Conservation (phyloP, 2,888 invertebrate species). For the Phania funesta region DNA sequence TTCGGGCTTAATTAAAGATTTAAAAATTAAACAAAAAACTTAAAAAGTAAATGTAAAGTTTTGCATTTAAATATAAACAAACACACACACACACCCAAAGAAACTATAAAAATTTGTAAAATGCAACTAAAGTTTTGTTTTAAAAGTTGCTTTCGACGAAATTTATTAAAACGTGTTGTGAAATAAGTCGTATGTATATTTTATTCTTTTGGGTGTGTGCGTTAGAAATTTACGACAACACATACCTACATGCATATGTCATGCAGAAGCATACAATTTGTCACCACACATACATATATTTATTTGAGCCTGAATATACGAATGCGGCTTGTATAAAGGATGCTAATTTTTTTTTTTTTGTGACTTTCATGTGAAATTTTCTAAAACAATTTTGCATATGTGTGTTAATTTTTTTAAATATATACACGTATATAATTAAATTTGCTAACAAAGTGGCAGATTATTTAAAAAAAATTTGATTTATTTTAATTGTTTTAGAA, state of each 20-base stretch:
- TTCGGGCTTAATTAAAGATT: background rate
- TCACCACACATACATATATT: background rate
- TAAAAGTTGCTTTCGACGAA: constrained; percentile 11
- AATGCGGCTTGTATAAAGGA: background rate
- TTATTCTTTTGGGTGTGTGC: constrained; percentile 57
- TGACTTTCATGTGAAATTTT: too few relatives aligned
- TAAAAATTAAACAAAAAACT: background rate
- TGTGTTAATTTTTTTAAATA: too few relatives aligned
- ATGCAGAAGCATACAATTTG: constrained; percentile 26
- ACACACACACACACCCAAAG: background rate
- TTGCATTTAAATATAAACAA: background rate
- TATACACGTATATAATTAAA: too few relatives aligned
- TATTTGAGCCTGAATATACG: constrained; percentile 3
- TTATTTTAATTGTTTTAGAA: too few relatives aligned
- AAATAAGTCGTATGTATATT: constrained; percentile 47
- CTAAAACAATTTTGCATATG: too few relatives aligned
- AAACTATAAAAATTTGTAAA: constrained; percentile 2
- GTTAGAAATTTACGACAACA: constrained; percentile 27
- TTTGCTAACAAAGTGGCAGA: too few relatives aligned
- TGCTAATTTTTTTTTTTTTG: too few relatives aligned
- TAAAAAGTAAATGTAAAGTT: background rate
- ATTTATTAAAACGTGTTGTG: constrained; percentile 44
- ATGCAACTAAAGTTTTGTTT: too few relatives aligned
- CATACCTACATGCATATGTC: constrained; percentile 2
- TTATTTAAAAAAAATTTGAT: too few relatives aligned